These are phyloP conservation scores for Netelia melanura DNA, from an alignment of 2,888 invertebrate genomes.

Conservation along the genomic window DNA sequence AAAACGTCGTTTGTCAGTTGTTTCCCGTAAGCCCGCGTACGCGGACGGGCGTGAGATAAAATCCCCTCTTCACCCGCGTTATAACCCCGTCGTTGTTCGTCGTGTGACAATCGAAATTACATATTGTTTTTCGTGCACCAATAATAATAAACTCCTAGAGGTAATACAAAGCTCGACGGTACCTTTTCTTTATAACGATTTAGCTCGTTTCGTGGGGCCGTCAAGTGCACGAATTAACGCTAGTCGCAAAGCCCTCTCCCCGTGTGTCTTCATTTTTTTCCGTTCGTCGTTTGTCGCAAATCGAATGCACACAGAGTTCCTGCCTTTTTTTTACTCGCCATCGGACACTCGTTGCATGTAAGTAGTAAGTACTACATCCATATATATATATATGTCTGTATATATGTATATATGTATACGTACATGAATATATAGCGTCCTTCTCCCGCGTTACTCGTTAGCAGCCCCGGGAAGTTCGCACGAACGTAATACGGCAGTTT, in stretches of 20 bases:
- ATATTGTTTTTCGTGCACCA: background rate
- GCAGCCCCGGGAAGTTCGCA: background rate
- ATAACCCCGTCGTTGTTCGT: conserved; percentile 56
- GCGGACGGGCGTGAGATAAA: conserved; percentile 80
- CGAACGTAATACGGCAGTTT: background rate
- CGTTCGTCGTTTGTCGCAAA: background rate
- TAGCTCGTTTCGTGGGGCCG: background rate
- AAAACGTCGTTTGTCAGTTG: conserved; percentile 81
- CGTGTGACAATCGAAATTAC: conserved; percentile 49
- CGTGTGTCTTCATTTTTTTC: background rate
- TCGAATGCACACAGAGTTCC: background rate
- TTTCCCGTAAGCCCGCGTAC: conserved; percentile 84
- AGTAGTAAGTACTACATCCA: too few relatives aligned
- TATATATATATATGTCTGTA: too few relatives aligned
- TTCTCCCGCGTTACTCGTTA: background rate
- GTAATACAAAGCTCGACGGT: background rate
- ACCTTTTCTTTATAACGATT: background rate
- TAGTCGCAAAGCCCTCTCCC: background rate
- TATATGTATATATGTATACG: background rate
- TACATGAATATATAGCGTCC: background rate
- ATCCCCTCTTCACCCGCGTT: conserved; percentile 63
- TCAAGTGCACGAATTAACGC: background rate
- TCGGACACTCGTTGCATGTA: background rate
- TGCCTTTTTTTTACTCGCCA: background rate
- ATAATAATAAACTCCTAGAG: background rate